phyloP scores from a whole-genome alignment of 2,113 vertebrate species.

The Carassius auratus region DNA sequence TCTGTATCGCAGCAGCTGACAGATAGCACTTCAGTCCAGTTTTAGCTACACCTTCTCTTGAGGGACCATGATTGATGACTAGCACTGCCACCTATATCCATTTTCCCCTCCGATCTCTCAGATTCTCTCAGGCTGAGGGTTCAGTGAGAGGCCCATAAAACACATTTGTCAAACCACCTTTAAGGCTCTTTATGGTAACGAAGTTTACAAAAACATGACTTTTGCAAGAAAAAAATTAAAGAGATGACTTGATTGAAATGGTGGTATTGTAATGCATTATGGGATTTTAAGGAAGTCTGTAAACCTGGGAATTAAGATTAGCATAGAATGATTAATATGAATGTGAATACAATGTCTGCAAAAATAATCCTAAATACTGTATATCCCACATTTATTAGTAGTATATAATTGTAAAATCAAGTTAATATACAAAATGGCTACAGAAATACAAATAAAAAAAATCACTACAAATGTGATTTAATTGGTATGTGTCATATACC shows the following conservation, averaged over 20 bases:
- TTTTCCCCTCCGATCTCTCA: slow-evolving; percentile 64
- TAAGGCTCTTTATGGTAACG: slow-evolving; percentile 18
- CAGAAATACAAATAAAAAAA: neutral
- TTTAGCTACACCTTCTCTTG: slow-evolving; percentile 79
- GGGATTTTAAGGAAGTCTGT: neutral
- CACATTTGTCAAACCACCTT: slow-evolving; percentile 39
- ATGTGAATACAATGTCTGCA: neutral
- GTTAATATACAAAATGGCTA: neutral
- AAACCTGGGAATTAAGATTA: neutral
- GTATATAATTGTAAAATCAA: neutral
- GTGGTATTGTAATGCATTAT: neutral
- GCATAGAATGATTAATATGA: neutral
- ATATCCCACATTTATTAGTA: neutral
- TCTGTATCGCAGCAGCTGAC: slow-evolving; percentile 76
- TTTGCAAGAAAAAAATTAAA: slow-evolving; percentile 20
- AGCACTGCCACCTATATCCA: slow-evolving; percentile 77
- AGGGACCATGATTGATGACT: slow-evolving; percentile 83
- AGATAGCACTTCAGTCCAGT: slow-evolving; percentile 81
- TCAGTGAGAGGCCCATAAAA: slow-evolving; percentile 12
- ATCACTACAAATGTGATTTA: neutral
- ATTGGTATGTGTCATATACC: neutral
- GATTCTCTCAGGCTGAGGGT: slow-evolving; percentile 67
- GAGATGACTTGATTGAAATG: neutral
- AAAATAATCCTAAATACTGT: neutral
- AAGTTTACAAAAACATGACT: slow-evolving; percentile 19